These are phyloP conservation scores for Salarias fasciatus DNA, from an alignment of 2,797 vertebrate genomes.

Conservation along the genomic window DNA sequence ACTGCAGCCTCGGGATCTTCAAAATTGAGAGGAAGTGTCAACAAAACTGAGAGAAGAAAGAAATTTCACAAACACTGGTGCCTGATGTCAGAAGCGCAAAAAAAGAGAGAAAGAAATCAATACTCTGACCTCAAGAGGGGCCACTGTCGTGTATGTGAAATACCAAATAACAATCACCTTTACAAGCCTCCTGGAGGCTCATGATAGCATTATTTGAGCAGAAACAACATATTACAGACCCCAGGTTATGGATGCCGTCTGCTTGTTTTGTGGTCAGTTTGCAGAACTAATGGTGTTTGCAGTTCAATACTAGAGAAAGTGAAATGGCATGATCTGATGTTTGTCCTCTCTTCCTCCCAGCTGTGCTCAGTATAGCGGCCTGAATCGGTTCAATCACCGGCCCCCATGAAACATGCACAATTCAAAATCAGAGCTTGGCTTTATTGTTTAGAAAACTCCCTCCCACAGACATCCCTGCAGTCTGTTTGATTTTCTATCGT, in stretches of 20 bases:
- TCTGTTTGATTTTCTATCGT: slow-evolving; percentile 30
- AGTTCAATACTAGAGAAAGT: slow-evolving; percentile 59
- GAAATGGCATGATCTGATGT: slow-evolving; percentile 58
- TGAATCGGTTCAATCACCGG: slow-evolving; percentile 36
- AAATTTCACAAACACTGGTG: slow-evolving; percentile 63
- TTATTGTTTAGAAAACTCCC: slow-evolving; percentile 5
- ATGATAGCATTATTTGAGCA: slow-evolving; percentile 65
- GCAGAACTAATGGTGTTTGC: slow-evolving; percentile 71
- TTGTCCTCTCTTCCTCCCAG: slow-evolving; percentile 41
- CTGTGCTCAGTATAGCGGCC: slow-evolving; percentile 15
- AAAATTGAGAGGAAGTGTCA: slow-evolving; percentile 70
- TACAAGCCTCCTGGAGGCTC: slow-evolving; percentile 59
- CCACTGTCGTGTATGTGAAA: slow-evolving; percentile 68
- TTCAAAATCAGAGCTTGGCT: slow-evolving; percentile 12
- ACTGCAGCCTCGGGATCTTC: slow-evolving; percentile 51
- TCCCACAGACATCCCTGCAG: background rate
- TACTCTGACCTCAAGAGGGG: slow-evolving; percentile 65
- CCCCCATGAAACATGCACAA: slow-evolving; percentile 20
- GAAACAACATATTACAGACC: slow-evolving; percentile 62
- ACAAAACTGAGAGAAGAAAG: slow-evolving; percentile 61
- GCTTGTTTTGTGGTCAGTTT: slow-evolving; percentile 69
- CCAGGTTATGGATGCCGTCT: slow-evolving; percentile 55
- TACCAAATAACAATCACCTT: slow-evolving; percentile 75
- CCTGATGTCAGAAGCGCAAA: slow-evolving; percentile 45
- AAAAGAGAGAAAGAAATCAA: slow-evolving; percentile 59